Percentiles rank a stretch among this genome's conserved stretches.
These are phyloP conservation scores for Molossus molossus DNA, from an alignment of 2,797 vertebrate species.

Conservation along the genomic window DNA sequence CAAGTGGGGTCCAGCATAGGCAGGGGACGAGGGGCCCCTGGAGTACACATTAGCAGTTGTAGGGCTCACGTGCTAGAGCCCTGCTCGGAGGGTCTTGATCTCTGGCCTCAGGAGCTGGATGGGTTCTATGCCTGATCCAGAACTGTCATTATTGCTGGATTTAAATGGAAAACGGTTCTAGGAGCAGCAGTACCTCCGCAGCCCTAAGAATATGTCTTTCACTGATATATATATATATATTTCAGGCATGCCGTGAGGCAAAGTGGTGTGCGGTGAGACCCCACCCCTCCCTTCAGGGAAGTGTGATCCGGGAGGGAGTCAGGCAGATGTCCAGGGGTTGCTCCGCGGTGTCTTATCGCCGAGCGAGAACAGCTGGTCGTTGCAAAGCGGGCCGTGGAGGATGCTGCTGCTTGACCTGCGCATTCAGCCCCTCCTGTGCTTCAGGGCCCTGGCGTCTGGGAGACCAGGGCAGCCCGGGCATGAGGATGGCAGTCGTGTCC, in stretches of 20 bases:
- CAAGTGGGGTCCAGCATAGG: neutral
- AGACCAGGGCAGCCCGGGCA: neutral
- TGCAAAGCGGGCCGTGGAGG: neutral
- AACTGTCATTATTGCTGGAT: neutral
- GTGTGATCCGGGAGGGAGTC: too few relatives aligned
- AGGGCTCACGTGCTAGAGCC: neutral
- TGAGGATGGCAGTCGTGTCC: neutral
- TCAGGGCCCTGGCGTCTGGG: neutral
- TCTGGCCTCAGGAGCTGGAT: neutral
- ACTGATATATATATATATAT: neutral
- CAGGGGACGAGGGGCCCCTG: fast-evolving
- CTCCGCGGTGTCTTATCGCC: neutral
- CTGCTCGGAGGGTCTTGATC: neutral
- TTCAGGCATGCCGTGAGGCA: neutral
- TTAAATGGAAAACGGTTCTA: neutral
- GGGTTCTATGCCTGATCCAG: neutral
- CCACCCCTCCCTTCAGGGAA: neutral
- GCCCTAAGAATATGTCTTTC: neutral
- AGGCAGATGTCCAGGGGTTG: neutral
- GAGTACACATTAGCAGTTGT: fast-evolving
- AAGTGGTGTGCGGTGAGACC: neutral
- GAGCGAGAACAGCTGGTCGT: too few relatives aligned
- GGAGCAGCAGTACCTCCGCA: neutral
- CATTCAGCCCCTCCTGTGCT: neutral
- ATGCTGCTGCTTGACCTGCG: neutral